A percentile compares a stretch with the other conserved stretches of the same genome.
Evolutionary conservation across 2,113 vertebrate species (phyloP).

Genomic region (Nycticorax nycticorax): DNA sequence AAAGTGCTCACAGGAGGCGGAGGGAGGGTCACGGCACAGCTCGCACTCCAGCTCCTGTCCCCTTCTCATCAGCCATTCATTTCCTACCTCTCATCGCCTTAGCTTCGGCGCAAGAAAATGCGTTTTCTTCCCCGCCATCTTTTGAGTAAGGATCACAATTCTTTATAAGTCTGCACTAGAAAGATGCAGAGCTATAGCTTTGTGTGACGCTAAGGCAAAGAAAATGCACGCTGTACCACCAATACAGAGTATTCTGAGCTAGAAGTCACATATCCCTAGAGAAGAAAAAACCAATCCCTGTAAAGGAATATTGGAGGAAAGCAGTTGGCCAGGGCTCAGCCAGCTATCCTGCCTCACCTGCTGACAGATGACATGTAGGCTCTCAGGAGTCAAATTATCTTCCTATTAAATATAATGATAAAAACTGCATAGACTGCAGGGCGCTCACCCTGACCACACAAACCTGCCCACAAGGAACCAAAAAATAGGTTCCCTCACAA

Average conservation of each 20-base stretch:
- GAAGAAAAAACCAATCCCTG: background rate
- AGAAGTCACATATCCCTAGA: background rate
- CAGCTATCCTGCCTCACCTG: background rate
- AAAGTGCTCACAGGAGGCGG: background rate
- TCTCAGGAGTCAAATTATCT: background rate
- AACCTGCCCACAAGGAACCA: background rate
- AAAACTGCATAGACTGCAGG: background rate
- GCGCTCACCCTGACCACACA: background rate
- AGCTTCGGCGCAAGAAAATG: rapidly evolving
- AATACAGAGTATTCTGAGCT: background rate
- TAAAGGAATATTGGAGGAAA: background rate
- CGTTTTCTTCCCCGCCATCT: background rate
- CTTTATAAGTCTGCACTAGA: background rate
- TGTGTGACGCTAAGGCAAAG: background rate
- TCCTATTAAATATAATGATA: background rate
- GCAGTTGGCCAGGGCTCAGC: background rate
- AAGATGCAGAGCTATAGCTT: background rate
- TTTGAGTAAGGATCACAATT: background rate
- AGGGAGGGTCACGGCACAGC: background rate
- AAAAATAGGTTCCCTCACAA: background rate
- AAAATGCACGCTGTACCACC: rapidly evolving
- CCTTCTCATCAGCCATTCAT: background rate
- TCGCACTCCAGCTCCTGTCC: rapidly evolving
- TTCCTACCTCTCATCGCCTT: background rate
- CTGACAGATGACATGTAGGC: background rate